These are phyloP conservation scores for Lophotriccus pileatus DNA, from an alignment of 2,797 vertebrate species.

Conservation along the genomic window DNA sequence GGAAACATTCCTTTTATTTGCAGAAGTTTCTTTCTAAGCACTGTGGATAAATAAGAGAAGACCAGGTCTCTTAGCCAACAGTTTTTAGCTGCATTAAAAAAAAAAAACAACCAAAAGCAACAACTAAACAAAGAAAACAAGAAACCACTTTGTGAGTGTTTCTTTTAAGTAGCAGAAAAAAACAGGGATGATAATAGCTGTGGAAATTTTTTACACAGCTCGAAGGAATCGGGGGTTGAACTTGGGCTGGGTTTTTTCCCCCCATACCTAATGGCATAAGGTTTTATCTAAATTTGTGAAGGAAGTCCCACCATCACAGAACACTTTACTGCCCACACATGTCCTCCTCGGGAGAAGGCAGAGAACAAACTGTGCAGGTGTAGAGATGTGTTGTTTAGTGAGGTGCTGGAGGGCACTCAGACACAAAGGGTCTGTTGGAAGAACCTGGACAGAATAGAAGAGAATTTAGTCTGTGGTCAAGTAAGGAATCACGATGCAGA, in stretches of 20 bases:
- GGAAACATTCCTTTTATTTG: neutral
- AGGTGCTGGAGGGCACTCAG: neutral
- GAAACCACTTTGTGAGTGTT: neutral
- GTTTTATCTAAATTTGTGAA: neutral
- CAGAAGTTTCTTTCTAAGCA: neutral
- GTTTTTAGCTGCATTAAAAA: neutral
- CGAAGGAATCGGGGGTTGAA: neutral
- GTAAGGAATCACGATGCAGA: neutral
- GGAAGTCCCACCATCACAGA: neutral
- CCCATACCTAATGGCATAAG: neutral
- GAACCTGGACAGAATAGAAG: neutral
- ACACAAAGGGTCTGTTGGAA: neutral
- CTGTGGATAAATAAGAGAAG: neutral
- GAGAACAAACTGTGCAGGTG: neutral
- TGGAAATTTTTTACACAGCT: neutral
- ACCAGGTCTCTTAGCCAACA: neutral
- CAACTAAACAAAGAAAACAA: neutral
- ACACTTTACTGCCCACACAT: neutral
- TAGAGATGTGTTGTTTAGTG: neutral
- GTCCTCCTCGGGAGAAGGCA: neutral
- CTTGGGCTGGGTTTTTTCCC: rapidly evolving
- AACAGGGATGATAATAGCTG: neutral
- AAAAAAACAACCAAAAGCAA: neutral
- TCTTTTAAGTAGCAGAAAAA: neutral
- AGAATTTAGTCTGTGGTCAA: neutral